Evolutionary conservation across 2,888 invertebrate genomes (phyloP).

Genomic region (Synergus laeviventris): DNA sequence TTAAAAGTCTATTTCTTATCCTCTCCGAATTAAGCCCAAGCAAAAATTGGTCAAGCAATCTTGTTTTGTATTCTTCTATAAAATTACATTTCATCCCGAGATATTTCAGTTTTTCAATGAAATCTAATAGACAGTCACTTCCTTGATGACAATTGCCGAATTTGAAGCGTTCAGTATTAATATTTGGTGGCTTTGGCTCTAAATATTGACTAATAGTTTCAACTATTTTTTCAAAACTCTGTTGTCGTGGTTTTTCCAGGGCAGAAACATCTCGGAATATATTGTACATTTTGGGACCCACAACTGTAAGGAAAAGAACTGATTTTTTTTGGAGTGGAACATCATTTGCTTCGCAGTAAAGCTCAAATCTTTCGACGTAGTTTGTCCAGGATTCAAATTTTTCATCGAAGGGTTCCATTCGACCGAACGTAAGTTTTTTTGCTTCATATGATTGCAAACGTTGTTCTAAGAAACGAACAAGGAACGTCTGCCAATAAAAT

Average conservation of each 20-base stretch:
- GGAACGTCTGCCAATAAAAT: background rate
- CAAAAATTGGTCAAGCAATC: constrained; percentile 22
- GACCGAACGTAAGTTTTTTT: constrained; percentile 4
- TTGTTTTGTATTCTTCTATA: background rate
- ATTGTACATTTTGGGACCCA: constrained; percentile 19
- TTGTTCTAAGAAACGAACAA: constrained; percentile 10
- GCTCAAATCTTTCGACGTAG: constrained; percentile 26
- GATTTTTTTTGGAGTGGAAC: constrained; percentile 2
- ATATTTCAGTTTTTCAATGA: constrained; percentile 4
- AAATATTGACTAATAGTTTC: background rate
- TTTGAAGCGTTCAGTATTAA: constrained; percentile 7
- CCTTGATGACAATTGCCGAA: constrained; percentile 9
- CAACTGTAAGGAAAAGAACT: background rate
- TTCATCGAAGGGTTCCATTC: constrained; percentile 11
- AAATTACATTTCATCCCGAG: background rate
- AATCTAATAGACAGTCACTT: background rate
- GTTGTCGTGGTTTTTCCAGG: background rate
- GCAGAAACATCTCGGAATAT: constrained; percentile 8
- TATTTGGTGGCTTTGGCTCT: constrained; percentile 10
- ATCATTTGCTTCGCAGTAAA: constrained; percentile 30
- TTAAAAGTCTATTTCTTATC: constrained; percentile 19
- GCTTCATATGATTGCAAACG: background rate
- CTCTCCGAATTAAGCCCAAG: constrained; percentile 22
- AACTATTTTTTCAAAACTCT: constrained; percentile 5
- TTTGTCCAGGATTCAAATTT: constrained; percentile 15